phyloP scores from a whole-genome alignment of 1,140 invertebrate species.

The Monomorium pharaonis region DNA sequence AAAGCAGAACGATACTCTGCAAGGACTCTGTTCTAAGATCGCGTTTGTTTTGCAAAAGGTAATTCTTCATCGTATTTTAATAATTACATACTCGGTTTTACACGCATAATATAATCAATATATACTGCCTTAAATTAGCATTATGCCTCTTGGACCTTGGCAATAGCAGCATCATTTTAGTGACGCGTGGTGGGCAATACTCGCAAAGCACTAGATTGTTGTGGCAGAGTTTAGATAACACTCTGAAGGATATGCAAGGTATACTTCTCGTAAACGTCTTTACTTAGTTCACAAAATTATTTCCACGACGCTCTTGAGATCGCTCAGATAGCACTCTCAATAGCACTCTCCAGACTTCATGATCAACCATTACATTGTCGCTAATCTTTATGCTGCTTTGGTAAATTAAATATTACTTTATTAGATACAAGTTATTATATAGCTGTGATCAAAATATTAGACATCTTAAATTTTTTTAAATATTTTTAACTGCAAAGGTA shows the following conservation, averaged over 20 bases:
- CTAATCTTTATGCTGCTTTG: conserved; percentile 38
- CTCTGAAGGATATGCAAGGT: conserved; percentile 27
- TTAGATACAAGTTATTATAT: not conserved
- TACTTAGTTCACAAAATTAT: conserved; percentile 43
- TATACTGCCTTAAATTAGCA: not conserved
- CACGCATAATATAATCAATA: not conserved
- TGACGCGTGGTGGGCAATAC: conserved; percentile 31
- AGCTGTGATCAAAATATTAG: too few relatives aligned
- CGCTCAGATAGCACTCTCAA: conserved; percentile 28
- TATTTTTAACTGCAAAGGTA: too few relatives aligned
- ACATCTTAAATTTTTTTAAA: too few relatives aligned
- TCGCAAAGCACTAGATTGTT: conserved; percentile 31
- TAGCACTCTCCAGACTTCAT: conserved; percentile 20
- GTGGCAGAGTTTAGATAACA: conserved; percentile 30
- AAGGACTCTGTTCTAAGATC: conserved; percentile 39
- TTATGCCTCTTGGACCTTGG: conserved; percentile 35
- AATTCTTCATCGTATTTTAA: not conserved
- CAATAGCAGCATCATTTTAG: conserved; percentile 38
- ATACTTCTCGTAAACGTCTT: conserved; percentile 45
- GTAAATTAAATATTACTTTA: conserved; percentile 20
- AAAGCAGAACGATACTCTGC: conserved; percentile 10
- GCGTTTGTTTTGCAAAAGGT: conserved; percentile 33
- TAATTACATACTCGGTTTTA: not conserved
- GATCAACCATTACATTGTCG: conserved; percentile 44
- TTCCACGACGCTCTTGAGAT: conserved; percentile 20